Evolutionary conservation across 2,113 vertebrate genomes (phyloP).

Genomic region (Oreochromis aureus): DNA sequence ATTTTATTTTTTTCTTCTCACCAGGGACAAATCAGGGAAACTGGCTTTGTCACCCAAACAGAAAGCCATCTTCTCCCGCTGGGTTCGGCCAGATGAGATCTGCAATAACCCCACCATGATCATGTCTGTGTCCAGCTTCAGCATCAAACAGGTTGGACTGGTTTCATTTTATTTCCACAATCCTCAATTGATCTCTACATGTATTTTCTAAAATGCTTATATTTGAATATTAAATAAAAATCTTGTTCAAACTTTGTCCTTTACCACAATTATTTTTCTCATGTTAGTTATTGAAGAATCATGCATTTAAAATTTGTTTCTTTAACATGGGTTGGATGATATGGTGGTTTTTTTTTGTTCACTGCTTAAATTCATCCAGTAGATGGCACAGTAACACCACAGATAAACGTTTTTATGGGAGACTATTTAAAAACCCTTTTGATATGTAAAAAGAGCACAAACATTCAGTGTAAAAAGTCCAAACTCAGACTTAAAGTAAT

Average conservation of each 20-base stretch:
- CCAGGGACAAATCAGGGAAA: conserved; percentile 88
- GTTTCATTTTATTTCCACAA: not conserved
- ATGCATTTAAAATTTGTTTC: not conserved
- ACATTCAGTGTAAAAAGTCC: not conserved
- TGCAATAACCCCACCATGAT: conserved; percentile 95
- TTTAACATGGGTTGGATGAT: not conserved
- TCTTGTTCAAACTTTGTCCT: not conserved
- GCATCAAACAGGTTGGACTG: conserved; percentile 91
- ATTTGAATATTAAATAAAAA: not conserved
- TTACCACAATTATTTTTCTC: not conserved
- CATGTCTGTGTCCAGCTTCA: conserved; percentile 98
- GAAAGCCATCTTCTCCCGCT: conserved; percentile 90
- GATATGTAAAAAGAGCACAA: not conserved
- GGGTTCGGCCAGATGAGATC: conserved; percentile 92
- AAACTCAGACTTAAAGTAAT: not conserved
- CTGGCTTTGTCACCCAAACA: conserved; percentile 94
- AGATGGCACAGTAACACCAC: not conserved
- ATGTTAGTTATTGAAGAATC: not conserved
- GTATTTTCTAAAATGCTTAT: not conserved
- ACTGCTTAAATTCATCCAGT: not conserved
- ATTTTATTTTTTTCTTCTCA: not conserved
- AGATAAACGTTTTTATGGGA: not conserved
- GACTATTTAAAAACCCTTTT: not conserved
- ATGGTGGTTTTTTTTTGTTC: fast-evolving
- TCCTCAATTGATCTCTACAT: not conserved